Evolutionary conservation across 2,888 invertebrate genomes (phyloP).

Genomic region (Ceriagrion tenellum): DNA sequence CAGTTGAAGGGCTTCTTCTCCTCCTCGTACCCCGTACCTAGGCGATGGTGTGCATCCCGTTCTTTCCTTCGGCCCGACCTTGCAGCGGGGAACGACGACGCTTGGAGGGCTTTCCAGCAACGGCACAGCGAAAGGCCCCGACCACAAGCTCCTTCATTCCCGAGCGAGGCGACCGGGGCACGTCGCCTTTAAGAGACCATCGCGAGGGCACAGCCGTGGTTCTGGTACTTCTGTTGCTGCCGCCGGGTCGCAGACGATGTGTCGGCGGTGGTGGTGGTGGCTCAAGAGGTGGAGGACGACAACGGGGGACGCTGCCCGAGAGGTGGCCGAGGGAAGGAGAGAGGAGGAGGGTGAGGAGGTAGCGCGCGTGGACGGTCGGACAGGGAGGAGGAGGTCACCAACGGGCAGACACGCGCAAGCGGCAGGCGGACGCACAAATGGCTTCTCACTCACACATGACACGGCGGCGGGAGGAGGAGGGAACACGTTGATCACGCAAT

Average conservation of each 20-base stretch:
- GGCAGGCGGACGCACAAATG: conserved; percentile 2
- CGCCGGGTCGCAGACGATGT: neutral
- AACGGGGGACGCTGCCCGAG: neutral
- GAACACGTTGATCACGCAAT: conserved; percentile 23
- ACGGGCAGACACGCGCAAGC: neutral
- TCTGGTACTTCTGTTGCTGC: neutral
- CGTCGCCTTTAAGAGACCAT: conserved; percentile 35
- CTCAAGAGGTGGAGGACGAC: neutral
- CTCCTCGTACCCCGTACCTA: neutral
- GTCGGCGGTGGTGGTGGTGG: neutral
- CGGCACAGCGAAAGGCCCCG: neutral
- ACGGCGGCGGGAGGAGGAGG: neutral
- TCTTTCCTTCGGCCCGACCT: conserved; percentile 27
- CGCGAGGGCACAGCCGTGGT: neutral
- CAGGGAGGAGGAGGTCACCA: neutral
- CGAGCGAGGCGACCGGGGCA: neutral
- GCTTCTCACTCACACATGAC: conserved; percentile 16
- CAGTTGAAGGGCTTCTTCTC: neutral
- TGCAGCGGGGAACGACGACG: conserved; percentile 3
- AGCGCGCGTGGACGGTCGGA: neutral
- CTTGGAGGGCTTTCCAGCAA: conserved; percentile 20
- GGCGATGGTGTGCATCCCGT: conserved; percentile 32
- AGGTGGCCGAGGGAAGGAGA: neutral
- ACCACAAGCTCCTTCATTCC: conserved; percentile 26
- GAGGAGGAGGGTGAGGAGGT: neutral